Conservation (phyloP, 2,113 vertebrate genomes). For the Brienomyrus longianalis region DNA sequence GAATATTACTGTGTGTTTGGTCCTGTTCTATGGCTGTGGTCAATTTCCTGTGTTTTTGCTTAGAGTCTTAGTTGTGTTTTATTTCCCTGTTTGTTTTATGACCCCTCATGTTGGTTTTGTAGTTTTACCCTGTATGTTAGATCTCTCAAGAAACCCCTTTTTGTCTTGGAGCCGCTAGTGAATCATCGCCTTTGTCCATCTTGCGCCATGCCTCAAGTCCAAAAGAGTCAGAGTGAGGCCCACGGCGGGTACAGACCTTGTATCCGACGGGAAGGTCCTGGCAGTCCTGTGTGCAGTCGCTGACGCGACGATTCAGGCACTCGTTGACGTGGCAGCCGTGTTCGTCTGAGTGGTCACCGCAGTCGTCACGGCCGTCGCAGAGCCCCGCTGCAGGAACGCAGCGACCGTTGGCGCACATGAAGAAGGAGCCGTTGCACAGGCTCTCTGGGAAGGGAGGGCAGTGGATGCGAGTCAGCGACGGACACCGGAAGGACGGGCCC, state of each 20-base stretch:
- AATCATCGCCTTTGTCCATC: too few relatives aligned
- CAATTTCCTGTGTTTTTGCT: too few relatives aligned
- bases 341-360: slow-evolving; percentile 76
- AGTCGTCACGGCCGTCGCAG: slow-evolving; percentile 72
- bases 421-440: slow-evolving; percentile 81
- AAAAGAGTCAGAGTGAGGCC: background rate
- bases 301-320: slow-evolving; percentile 75
- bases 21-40: too few relatives aligned
- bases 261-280: slow-evolving; percentile 75
- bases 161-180: too few relatives aligned
- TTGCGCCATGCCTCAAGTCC: too few relatives aligned
- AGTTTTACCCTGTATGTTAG: too few relatives aligned
- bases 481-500: background rate
- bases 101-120: too few relatives aligned
- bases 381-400: slow-evolving; percentile 63
- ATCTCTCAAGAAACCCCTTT: too few relatives aligned
- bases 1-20: too few relatives aligned
- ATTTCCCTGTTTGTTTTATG: too few relatives aligned
- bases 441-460: slow-evolving; percentile 66
- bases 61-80: too few relatives aligned
- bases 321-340: slow-evolving; percentile 75
- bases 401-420: slow-evolving; percentile 79
- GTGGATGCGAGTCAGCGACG: background rate
- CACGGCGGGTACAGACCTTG: slow-evolving; percentile 56
- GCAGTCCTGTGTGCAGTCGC: slow-evolving; percentile 80